phyloP scores from a whole-genome alignment of 2,888 invertebrate genomes.

The Drosophila limbata region DNA sequence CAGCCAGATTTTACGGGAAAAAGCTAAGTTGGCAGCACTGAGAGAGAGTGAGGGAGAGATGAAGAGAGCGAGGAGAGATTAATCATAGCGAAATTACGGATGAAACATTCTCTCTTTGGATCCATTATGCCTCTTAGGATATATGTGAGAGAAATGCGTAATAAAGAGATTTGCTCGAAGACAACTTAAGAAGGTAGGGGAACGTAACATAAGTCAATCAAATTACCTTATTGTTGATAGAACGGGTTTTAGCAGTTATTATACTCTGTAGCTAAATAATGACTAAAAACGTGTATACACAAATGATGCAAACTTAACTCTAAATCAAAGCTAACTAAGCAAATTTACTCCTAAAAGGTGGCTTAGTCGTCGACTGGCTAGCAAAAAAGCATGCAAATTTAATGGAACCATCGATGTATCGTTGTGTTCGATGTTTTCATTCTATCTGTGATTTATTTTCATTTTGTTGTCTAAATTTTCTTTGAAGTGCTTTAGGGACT shows the following conservation, averaged over 20 bases:
- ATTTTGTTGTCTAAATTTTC: too few species aligned
- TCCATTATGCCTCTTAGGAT: neutral
- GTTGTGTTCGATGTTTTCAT: too few species aligned
- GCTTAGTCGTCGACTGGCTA: too few species aligned
- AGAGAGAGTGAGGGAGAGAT: constrained; percentile 2
- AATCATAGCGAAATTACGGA: neutral
- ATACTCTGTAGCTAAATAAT: neutral
- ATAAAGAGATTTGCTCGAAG: neutral
- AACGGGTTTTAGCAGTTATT: neutral
- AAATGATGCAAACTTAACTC: neutral
- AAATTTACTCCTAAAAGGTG: too few species aligned
- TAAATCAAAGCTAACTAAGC: too few species aligned
- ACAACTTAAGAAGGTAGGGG: neutral
- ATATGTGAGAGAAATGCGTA: neutral
- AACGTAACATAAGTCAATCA: constrained; percentile 17
- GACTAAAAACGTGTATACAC: neutral
- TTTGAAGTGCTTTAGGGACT: too few species aligned
- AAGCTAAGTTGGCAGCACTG: too few species aligned
- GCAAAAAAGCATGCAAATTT: too few species aligned
- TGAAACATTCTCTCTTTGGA: neutral
- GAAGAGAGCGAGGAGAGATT: neutral
- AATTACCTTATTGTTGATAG: constrained; percentile 1
- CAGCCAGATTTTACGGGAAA: too few species aligned
- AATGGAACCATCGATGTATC: too few species aligned
- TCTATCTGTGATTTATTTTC: too few species aligned